These are phyloP conservation scores for Hyperoplus immaculatus DNA, from an alignment of 2,797 vertebrate species.

Conservation along the genomic window DNA sequence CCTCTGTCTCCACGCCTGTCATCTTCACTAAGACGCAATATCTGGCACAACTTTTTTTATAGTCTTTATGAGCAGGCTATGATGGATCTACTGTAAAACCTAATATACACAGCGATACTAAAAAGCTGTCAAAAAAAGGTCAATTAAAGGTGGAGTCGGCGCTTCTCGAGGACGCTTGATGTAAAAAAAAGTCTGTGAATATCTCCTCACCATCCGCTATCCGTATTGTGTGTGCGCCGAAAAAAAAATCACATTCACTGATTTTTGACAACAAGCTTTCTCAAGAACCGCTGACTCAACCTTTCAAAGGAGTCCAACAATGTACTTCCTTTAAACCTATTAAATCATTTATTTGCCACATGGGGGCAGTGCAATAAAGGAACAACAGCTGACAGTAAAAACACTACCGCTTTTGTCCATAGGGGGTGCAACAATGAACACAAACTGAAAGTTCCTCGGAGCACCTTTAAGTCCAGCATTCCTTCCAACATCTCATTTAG, in stretches of 20 bases:
- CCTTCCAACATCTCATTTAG: not conserved
- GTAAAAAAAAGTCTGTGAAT: not conserved
- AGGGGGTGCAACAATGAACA: too few relatives aligned
- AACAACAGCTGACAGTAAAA: too few relatives aligned
- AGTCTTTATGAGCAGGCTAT: slow-evolving; percentile 77
- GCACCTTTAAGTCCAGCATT: too few relatives aligned
- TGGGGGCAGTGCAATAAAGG: not conserved
- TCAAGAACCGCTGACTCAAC: too few relatives aligned
- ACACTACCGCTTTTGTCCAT: too few relatives aligned
- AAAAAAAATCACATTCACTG: too few relatives aligned
- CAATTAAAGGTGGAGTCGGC: too few relatives aligned
- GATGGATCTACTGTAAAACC: slow-evolving; percentile 71
- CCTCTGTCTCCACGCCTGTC: slow-evolving; percentile 47
- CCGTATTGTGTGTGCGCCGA: too few relatives aligned
- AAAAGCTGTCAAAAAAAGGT: too few relatives aligned
- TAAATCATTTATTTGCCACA: not conserved
- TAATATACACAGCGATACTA: slow-evolving; percentile 8
- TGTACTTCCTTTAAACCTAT: not conserved
- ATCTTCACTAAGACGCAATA: slow-evolving; percentile 57
- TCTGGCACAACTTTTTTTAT: slow-evolving; percentile 67
- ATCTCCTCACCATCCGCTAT: not conserved
- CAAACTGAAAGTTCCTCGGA: too few relatives aligned
- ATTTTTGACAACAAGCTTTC: too few relatives aligned
- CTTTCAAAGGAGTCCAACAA: not conserved
- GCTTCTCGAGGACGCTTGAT: too few relatives aligned